phyloP scores from a whole-genome alignment of 2,888 invertebrate species.

The Philereme transversata region DNA sequence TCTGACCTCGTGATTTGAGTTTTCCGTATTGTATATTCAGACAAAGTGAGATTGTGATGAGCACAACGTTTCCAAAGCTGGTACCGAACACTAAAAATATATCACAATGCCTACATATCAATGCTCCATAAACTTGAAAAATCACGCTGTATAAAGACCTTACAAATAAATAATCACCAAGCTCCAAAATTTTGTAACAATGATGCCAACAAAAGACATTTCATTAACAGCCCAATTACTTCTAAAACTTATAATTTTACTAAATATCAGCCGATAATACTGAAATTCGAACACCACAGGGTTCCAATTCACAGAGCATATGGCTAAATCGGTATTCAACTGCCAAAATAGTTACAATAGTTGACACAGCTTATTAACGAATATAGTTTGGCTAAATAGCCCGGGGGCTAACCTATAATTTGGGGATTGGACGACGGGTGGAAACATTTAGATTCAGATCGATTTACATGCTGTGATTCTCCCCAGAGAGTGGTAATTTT shows the following conservation, averaged over 20 bases:
- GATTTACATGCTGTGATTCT: constrained; percentile 67
- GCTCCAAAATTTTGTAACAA: neutral
- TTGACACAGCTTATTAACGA: constrained; percentile 74
- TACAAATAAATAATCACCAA: too few species aligned
- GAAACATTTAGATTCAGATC: constrained; percentile 63
- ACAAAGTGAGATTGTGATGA: too few species aligned
- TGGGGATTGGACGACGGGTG: constrained; percentile 61
- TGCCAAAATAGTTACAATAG: constrained; percentile 64
- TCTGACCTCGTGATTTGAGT: too few species aligned
- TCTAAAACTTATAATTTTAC: neutral
- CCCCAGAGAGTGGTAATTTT: constrained; percentile 56
- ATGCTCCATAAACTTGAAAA: neutral
- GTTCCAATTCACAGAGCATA: constrained; percentile 53
- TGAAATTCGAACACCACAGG: constrained; percentile 43
- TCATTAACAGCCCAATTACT: constrained; percentile 12
- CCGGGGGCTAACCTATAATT: constrained; percentile 77
- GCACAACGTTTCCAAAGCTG: too few species aligned
- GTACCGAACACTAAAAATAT: neutral
- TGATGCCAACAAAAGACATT: constrained; percentile 3
- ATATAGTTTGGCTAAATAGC: constrained; percentile 71
- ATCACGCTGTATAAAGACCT: too few species aligned
- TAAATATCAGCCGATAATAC: constrained; percentile 14
- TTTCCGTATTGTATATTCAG: too few species aligned
- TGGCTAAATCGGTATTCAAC: constrained; percentile 56
- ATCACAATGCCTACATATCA: neutral